Conservation (phyloP, 92 coral and sea anemone genomes). For the Umimayanthus kanabou region DNA sequence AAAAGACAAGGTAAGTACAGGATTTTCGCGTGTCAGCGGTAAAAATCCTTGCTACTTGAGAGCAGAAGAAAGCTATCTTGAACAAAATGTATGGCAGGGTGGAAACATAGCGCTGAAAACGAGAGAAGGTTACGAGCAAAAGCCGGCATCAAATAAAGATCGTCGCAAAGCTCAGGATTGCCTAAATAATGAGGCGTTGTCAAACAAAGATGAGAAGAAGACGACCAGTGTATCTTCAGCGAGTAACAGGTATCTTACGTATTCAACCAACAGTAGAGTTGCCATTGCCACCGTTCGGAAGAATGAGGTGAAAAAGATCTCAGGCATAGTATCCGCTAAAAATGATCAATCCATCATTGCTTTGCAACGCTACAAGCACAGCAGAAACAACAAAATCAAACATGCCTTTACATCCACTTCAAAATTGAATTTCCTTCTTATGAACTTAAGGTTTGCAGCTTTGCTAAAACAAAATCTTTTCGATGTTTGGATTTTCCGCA, state of each 20-base stretch:
- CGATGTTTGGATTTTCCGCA: conserved; percentile 14
- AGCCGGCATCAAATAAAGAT: not conserved
- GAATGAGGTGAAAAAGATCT: not conserved
- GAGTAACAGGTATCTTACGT: not conserved
- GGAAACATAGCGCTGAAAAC: not conserved
- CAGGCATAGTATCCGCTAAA: not conserved
- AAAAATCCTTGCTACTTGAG: not conserved
- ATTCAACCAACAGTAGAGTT: not conserved
- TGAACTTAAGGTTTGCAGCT: not conserved
- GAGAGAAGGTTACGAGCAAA: not conserved
- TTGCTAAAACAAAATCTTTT: conserved; percentile 6
- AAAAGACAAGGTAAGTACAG: not conserved
- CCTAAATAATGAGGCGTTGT: not conserved
- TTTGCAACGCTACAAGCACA: not conserved
- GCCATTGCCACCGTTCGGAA: not conserved
- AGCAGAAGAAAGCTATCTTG: not conserved
- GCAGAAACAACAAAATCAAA: not conserved
- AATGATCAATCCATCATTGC: too few relatives aligned
- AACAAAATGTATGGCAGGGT: not conserved
- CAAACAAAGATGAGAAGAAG: not conserved
- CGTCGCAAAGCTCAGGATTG: not conserved
- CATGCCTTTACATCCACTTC: not conserved
- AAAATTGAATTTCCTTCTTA: not conserved
- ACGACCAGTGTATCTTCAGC: not conserved
- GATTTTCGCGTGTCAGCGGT: not conserved